phyloP scores from a whole-genome alignment of 2,888 invertebrate genomes.

The Netelia inedita region DNA sequence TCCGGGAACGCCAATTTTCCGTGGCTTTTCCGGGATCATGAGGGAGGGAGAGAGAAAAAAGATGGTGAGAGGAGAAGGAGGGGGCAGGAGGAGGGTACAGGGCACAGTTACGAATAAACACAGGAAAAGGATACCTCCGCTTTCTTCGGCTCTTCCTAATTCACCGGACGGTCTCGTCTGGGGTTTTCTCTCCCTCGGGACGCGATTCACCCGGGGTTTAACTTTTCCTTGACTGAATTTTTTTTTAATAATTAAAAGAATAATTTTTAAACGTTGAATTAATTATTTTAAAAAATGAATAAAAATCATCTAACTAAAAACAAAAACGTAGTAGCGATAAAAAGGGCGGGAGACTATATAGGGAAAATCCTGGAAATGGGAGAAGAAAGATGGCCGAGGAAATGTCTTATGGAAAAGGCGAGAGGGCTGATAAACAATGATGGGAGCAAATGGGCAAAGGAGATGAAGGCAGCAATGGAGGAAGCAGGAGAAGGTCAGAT shows the following conservation, averaged over 20 bases:
- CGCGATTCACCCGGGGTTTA: background rate
- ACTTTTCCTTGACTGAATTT: background rate
- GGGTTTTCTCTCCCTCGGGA: slow-evolving; percentile 63
- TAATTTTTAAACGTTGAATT: too few species aligned
- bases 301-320: too few species aligned
- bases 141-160: slow-evolving; percentile 64
- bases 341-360: background rate
- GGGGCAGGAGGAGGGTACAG: background rate
- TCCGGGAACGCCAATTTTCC: slow-evolving; percentile 62
- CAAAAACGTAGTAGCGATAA: background rate
- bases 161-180: slow-evolving; percentile 63
- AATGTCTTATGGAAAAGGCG: background rate
- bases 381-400: slow-evolving; percentile 1
- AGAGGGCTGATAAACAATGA: background rate
- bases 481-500: background rate
- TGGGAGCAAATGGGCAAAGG: background rate
- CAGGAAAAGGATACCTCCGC: slow-evolving; percentile 64
- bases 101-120: background rate
- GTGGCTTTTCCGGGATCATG: background rate
- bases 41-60: background rate
- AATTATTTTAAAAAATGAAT: too few species aligned
- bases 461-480: too few species aligned
- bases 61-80: background rate
- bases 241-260: too few species aligned
- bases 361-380: background rate